A percentile compares a stretch with the other conserved stretches of the same genome.
phyloP scores from a whole-genome alignment of 2,113 vertebrate species.

The Aptenodytes forsteri region DNA sequence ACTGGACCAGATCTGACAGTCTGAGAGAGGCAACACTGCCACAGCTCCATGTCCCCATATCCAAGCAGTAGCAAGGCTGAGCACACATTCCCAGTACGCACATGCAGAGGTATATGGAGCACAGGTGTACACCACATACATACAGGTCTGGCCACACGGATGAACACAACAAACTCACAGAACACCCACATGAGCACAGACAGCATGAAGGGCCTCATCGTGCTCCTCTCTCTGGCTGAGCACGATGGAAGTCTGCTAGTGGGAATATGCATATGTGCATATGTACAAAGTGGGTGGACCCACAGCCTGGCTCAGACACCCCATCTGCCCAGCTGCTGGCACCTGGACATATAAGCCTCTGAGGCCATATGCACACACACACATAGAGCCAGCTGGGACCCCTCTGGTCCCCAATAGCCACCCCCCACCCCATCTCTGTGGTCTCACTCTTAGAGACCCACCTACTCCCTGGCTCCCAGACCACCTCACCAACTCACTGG shows the following conservation, averaged over 20 bases:
- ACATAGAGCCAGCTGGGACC: rapidly evolving
- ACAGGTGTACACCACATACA: neutral
- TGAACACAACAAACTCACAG: neutral
- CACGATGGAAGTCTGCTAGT: neutral
- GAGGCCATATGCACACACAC: neutral
- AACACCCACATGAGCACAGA: neutral
- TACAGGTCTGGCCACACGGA: neutral
- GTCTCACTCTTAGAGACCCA: neutral
- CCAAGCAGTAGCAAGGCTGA: neutral
- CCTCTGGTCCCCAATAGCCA: neutral
- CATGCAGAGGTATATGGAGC: neutral
- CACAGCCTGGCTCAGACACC: neutral
- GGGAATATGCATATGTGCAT: rapidly evolving
- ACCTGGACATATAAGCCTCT: neutral
- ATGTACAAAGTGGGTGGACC: neutral
- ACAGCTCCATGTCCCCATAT: neutral
- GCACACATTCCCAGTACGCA: neutral
- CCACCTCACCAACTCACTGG: neutral
- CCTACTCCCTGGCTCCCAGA: neutral
- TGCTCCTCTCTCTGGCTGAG: neutral
- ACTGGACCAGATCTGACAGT: neutral
- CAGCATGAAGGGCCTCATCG: neutral
- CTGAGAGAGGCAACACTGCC: neutral
- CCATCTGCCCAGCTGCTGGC: neutral
- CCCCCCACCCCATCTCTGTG: neutral